Evolutionary conservation across 2,888 invertebrate genomes (phyloP), one percentile per base, ranked within the genome.

Genomic region (Chrysodeixis includens): DNA sequence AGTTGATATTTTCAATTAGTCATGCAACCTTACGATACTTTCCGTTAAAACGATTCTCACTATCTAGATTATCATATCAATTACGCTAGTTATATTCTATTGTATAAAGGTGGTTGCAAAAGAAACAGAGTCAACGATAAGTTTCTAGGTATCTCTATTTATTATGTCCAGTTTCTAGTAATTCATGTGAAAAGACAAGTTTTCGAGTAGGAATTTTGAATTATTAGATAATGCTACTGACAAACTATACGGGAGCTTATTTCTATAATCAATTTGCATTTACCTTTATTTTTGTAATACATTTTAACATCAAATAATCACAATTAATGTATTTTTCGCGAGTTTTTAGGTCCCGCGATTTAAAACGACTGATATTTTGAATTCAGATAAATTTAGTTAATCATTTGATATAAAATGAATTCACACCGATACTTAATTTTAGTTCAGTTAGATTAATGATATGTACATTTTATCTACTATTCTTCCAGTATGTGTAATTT

Each of bases 401-500:
- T 60, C 9, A 55, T 62, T 56, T 40, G 8, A 54, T 54, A 52
- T 26, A 58, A 53, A 54, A 55, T 30, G 16, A 10, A 58, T 52
- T 12, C 58, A 30, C 52, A 53, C 44, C 71, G 54, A 61, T 67
- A 79, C 76, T 79, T 72, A 71, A 69, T 52, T 56, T 71, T 62
- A 67, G 40, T 74, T 56, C 22, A 62, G 54, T 71, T 71, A 59
- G 63, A 20, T 54, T 65, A 67, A 71, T 64, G 63, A 72, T 71
- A 14, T 76, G 60, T 67, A 64, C 49, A 64, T 71, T 69, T 63
- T 55, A 35, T 66, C 44, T 61, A 53, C 49, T 56, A 74, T 73
- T 78, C 74, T 80, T 81, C 76, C 81, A 79, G 56, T 69, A 63
- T 80, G 71, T 77, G 71, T 74, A 58, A 53, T 72, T 70, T 71